Evolutionary conservation across 2,888 invertebrate species (phyloP).

Genomic region (Parasteatoda lunata): DNA sequence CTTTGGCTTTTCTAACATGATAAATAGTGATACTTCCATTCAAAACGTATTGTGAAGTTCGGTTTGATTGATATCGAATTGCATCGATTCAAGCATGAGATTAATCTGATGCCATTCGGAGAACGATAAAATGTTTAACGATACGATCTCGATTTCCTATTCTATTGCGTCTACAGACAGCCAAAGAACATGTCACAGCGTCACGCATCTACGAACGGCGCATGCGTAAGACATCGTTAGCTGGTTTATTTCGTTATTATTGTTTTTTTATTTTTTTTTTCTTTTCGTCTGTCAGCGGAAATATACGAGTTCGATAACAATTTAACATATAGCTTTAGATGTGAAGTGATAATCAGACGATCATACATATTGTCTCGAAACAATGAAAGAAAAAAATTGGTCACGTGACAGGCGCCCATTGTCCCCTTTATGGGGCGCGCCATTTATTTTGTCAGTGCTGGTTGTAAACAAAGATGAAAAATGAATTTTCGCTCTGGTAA

Average conservation of each 20-base stretch:
- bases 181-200: background rate
- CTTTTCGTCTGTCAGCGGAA: slow-evolving; percentile 45
- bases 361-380: slow-evolving; percentile 44
- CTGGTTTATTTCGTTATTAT: too few species aligned
- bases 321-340: slow-evolving; percentile 53
- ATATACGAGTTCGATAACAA: slow-evolving; percentile 56
- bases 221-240: background rate
- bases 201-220: background rate
- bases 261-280: slow-evolving; percentile 7
- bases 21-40: slow-evolving; percentile 10
- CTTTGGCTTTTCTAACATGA: slow-evolving; percentile 18
- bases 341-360: slow-evolving; percentile 35
- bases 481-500: slow-evolving; percentile 31
- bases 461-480: slow-evolving; percentile 26
- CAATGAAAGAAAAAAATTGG: slow-evolving; percentile 26
- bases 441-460: slow-evolving; percentile 18
- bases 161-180: background rate
- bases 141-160: slow-evolving; percentile 42
- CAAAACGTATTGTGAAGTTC: slow-evolving; percentile 17
- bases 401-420: slow-evolving; percentile 36
- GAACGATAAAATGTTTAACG: slow-evolving; percentile 53
- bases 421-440: slow-evolving; percentile 24
- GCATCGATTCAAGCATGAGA: slow-evolving; percentile 49
- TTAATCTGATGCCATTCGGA: slow-evolving; percentile 50
- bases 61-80: slow-evolving; percentile 45